Percentiles rank a stretch among this genome's conserved stretches.
These are phyloP conservation scores for Diachrysia chrysitis DNA, from an alignment of 2,888 invertebrate species.

Conservation along the genomic window DNA sequence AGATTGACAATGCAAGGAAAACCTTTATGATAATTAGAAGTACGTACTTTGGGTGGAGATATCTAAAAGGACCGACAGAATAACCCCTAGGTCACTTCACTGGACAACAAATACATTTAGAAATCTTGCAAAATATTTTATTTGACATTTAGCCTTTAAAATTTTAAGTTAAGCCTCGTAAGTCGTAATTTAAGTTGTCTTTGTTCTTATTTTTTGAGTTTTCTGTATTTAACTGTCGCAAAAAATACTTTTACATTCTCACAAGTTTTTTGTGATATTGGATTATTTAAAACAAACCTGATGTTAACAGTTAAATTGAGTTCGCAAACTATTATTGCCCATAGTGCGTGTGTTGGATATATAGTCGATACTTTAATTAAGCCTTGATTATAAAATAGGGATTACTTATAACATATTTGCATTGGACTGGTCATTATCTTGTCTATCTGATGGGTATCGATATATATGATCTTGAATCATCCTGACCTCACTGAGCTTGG, in stretches of 20 bases:
- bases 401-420: constrained; percentile 13
- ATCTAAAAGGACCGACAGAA: constrained; percentile 27
- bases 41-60: constrained; percentile 28
- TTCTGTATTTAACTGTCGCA: neutral
- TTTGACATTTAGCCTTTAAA: neutral
- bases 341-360: constrained; percentile 13
- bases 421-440: constrained; percentile 29
- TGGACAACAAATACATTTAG: neutral
- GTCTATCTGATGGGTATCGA: constrained; percentile 22
- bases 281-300: neutral
- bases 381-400: constrained; percentile 28
- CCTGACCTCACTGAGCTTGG: neutral
- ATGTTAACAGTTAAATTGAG: neutral
- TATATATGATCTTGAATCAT: constrained; percentile 28
- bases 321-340: constrained; percentile 8
- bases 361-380: constrained; percentile 38
- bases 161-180: neutral
- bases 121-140: neutral
- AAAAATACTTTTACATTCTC: neutral
- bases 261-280: neutral
- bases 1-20: constrained; percentile 56
- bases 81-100: constrained; percentile 15
- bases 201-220: too few species aligned
- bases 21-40: constrained; percentile 24
- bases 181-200: too few species aligned